phyloP scores from a whole-genome alignment of 2,113 vertebrate genomes.

The Aldabrachelys gigantea region DNA sequence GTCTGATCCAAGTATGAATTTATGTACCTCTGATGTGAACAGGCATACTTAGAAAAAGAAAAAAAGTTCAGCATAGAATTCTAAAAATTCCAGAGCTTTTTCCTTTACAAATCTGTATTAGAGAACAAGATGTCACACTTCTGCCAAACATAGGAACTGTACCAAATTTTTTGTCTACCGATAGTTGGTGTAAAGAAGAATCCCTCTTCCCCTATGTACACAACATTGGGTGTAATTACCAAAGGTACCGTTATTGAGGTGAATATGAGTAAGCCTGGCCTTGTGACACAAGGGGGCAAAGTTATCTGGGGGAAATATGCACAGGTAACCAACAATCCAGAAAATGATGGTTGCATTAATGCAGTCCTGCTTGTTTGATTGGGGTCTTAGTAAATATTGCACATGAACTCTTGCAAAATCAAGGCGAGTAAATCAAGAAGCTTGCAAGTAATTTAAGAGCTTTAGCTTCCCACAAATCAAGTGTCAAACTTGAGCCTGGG shows the following conservation, averaged over 20 bases:
- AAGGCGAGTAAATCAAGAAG: neutral
- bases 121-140: neutral
- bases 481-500: neutral
- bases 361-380: slow-evolving; percentile 91
- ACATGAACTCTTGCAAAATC: neutral
- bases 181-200: slow-evolving; percentile 99
- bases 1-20: neutral
- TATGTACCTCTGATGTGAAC: neutral
- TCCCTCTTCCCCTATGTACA: slow-evolving; percentile 95
- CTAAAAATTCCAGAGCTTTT: neutral
- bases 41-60: neutral
- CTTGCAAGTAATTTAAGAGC: neutral
- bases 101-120: neutral
- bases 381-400: neutral
- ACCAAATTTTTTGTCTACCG: slow-evolving; percentile 91
- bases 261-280: slow-evolving; percentile 95
- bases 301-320: slow-evolving; percentile 99
- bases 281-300: slow-evolving; percentile 98
- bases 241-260: slow-evolving; percentile 97
- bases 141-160: neutral
- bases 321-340: slow-evolving; percentile 84
- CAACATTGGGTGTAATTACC: slow-evolving; percentile 95
- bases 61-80: neutral
- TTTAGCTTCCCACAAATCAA: neutral
- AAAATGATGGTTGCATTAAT: slow-evolving; percentile 98